These are phyloP conservation scores for Rhagium mordax DNA, from an alignment of 2,888 invertebrate species.

Conservation along the genomic window DNA sequence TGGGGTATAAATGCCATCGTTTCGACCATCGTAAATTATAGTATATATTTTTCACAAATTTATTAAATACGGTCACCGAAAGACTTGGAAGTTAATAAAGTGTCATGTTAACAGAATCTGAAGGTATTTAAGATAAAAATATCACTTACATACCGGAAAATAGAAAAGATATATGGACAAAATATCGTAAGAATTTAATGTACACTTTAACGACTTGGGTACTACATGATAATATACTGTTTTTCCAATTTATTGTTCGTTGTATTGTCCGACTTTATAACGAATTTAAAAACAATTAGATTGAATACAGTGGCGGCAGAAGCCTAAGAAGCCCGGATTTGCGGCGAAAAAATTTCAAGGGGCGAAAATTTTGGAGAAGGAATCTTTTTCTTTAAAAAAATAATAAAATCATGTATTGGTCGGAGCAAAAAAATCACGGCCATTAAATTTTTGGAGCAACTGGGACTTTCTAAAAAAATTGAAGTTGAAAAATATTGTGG, in stretches of 20 bases:
- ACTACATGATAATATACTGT: no score
- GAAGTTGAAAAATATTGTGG: no score
- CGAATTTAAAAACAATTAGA: not conserved
- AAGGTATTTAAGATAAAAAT: conserved; percentile 6
- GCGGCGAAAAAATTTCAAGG: no score
- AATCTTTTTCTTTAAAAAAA: no score
- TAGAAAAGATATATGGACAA: not conserved
- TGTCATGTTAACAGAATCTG: conserved; percentile 12
- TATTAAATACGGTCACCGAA: not conserved
- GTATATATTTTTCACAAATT: not conserved
- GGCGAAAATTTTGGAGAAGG: no score
- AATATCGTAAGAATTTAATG: not conserved
- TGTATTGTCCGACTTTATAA: not conserved
- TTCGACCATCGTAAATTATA: not conserved
- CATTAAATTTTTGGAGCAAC: no score
- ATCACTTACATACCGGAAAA: not conserved
- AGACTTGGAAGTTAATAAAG: conserved; percentile 2
- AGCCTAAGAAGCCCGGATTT: no score
- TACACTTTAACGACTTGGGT: not conserved
- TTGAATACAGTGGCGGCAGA: no score
- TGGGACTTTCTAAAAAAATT: no score
- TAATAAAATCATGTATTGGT: no score
- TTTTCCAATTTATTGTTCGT: not conserved
- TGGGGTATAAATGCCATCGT: conserved; percentile 1
- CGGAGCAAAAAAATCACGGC: no score